phyloP scores from a whole-genome alignment of 2,113 vertebrate genomes.

The Catagonus wagneri region DNA sequence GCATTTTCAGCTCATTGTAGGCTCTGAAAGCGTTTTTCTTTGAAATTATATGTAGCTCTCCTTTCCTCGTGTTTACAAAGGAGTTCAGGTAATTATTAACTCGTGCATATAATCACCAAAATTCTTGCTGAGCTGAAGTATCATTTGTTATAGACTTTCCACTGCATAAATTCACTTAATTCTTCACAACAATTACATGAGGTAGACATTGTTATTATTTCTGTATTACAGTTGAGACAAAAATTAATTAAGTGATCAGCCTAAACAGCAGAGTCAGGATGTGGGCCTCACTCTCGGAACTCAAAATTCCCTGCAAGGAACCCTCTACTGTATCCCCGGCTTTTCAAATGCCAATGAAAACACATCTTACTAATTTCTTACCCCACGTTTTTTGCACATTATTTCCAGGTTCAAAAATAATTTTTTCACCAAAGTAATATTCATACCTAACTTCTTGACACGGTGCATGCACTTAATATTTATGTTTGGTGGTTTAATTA shows the following conservation, averaged over 20 bases:
- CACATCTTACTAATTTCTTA: neutral
- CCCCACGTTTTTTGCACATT: neutral
- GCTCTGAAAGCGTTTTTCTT: neutral
- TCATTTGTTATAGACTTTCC: constrained; percentile 12
- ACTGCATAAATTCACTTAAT: neutral
- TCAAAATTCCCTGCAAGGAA: neutral
- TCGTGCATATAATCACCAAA: neutral
- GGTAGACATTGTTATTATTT: neutral
- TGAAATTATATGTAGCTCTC: neutral
- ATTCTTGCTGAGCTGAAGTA: neutral
- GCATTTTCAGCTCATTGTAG: neutral
- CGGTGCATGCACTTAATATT: neutral
- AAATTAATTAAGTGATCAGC: neutral
- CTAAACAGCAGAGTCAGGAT: neutral
- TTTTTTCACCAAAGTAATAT: neutral
- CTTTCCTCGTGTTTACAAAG: neutral
- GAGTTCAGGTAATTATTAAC: neutral
- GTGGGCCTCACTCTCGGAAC: neutral
- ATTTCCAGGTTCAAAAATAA: neutral
- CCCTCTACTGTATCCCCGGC: neutral
- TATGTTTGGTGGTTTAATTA: constrained; percentile 18
- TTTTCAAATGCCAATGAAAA: neutral
- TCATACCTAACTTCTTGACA: neutral
- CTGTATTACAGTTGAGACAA: neutral
- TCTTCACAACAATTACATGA: neutral